Evolutionary conservation across 2,113 vertebrate genomes (phyloP).

Genomic region (Ictalurus punctatus): DNA sequence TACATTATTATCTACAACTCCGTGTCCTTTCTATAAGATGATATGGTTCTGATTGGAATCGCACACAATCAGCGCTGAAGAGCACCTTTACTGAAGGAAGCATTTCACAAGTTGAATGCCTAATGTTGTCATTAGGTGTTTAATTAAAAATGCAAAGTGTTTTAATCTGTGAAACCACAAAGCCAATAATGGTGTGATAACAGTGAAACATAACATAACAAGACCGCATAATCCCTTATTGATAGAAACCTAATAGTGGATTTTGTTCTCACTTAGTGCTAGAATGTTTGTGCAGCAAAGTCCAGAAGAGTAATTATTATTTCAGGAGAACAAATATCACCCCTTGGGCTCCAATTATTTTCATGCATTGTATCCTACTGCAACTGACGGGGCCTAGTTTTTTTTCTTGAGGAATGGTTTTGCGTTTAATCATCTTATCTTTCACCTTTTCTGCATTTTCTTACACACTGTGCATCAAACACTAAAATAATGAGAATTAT

Average conservation of each 20-base stretch:
- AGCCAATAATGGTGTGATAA: conserved; percentile 23
- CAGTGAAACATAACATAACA: conserved; percentile 47
- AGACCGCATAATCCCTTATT: conserved; percentile 64
- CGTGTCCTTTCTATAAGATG: conserved; percentile 87
- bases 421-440: conserved; percentile 52
- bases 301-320: conserved; percentile 77
- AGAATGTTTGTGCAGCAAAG: conserved; percentile 68
- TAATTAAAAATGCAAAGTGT: conserved; percentile 53
- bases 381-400: conserved; percentile 64
- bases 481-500: conserved; percentile 34
- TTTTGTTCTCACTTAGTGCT: conserved; percentile 64
- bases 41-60: conserved; percentile 84
- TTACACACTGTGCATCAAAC: conserved; percentile 30
- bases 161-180: conserved; percentile 37
- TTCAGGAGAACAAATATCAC: conserved; percentile 80
- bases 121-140: conserved; percentile 42
- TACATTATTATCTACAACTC: conserved; percentile 81
- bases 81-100: conserved; percentile 36
- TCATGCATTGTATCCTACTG: conserved; percentile 75
- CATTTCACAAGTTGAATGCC: conserved; percentile 4
- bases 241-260: conserved; percentile 70
- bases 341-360: conserved; percentile 82
- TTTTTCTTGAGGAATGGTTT: conserved; percentile 44
- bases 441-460: conserved; percentile 44
- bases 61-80: conserved; percentile 58